Evolutionary conservation across 2,113 vertebrate genomes (phyloP), one percentile per base, ranked within the genome.

Genomic region (Tapirus terrestris): DNA sequence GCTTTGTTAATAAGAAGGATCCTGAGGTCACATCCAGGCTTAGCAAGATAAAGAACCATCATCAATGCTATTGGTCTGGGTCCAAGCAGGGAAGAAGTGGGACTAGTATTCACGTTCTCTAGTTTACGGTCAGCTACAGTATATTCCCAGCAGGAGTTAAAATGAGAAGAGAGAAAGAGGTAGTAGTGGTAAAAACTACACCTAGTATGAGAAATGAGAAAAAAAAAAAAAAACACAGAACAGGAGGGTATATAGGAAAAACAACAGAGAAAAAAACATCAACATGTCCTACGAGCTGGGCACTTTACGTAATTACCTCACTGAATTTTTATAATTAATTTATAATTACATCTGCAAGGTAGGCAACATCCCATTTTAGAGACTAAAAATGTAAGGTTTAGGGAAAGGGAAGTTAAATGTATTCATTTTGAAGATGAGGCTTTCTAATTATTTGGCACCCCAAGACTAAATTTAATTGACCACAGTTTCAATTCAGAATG

Each of bases 401-500:
- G 39, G 73, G 2, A 91, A 89, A 14, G 39, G 73, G 2, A 91
- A 89, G 39, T n/a, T 61, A 81, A 84, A 91, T 18, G 18, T 14
- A 65, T 81, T 82, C 17, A 89, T 43, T 84, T 33, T 75, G 27
- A 67, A 76, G 29, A 83, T 21, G 39, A 96, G 58, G 56, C 25
- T 79, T 95, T 73, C n/a, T 65, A n/a, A 87, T 51, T 65, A 76
- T 45, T 94, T 61, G 84, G 81, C 12, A 81, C 27, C 36, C 2
- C 45, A 92, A 96, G 25, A 89, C 53, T 85, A 87, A 79, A 84
- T 88, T 61, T 56, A 72, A 86, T 3, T 84, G 31, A 90, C 20
- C 25, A 85, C 16, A 65, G 29, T 79, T n/a, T 90, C 43, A 83
- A 67, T 77, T 97, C 39, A 83, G 51, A 95, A 86, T 23, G 48